These are phyloP conservation scores for Tylochromis polylepis DNA, from an alignment of 2,113 vertebrate genomes.

Conservation along the genomic window DNA sequence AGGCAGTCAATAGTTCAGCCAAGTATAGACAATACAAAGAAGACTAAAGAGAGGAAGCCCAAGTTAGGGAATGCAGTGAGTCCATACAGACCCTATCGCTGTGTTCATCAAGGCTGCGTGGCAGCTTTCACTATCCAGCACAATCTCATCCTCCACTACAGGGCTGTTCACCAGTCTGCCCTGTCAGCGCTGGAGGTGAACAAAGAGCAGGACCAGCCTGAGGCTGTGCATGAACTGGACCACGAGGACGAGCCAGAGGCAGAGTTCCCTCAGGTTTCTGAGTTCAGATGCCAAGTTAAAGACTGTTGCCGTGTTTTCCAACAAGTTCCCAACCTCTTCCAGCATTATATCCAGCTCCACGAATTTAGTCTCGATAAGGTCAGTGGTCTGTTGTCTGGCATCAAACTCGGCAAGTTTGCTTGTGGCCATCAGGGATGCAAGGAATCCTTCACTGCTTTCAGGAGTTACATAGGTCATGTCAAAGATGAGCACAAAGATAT, in stretches of 20 bases:
- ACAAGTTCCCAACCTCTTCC: slow-evolving; percentile 84
- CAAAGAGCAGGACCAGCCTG: slow-evolving; percentile 78
- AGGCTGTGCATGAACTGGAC: slow-evolving; percentile 66
- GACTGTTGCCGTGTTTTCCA: slow-evolving; percentile 94
- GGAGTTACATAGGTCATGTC: slow-evolving; percentile 84
- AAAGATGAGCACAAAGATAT: slow-evolving; percentile 82
- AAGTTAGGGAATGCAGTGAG: slow-evolving; percentile 73
- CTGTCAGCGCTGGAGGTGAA: slow-evolving; percentile 80
- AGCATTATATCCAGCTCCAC: slow-evolving; percentile 92
- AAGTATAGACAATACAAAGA: slow-evolving; percentile 58
- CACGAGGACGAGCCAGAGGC: slow-evolving; percentile 56
- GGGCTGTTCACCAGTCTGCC: slow-evolving; percentile 89
- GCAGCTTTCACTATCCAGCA: slow-evolving; percentile 96
- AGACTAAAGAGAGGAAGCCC: slow-evolving; percentile 77
- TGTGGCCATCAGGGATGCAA: slow-evolving; percentile 88
- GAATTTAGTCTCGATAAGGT: slow-evolving; percentile 84
- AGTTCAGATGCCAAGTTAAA: slow-evolving; percentile 90
- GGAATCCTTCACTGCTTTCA: slow-evolving; percentile 78
- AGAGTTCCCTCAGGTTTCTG: slow-evolving; percentile 73
- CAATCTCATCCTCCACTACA: slow-evolving; percentile 95
- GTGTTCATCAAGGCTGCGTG: slow-evolving; percentile 90
- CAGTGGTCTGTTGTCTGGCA: slow-evolving; percentile 72
- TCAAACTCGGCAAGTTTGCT: slow-evolving; percentile 79
- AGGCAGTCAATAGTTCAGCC: slow-evolving; percentile 19
- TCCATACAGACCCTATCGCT: slow-evolving; percentile 87